Percentiles rank a stretch among this genome's conserved stretches.
Evolutionary conservation across 2,888 invertebrate genomes (phyloP).

Genomic region (Deilephila elpenor): DNA sequence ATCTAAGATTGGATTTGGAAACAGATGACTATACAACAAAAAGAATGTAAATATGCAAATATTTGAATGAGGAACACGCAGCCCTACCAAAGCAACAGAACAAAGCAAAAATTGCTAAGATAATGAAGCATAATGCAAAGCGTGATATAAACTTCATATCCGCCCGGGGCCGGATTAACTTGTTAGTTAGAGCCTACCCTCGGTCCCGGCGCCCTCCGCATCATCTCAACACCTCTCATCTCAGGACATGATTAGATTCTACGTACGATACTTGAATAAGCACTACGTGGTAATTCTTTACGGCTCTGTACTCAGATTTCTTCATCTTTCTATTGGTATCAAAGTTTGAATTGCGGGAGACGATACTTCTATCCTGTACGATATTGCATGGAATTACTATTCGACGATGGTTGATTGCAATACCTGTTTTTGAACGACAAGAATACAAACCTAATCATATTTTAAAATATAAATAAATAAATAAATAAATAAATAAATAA

Average conservation of each 20-base stretch:
- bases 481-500: no score
- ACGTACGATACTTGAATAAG: constrained; percentile 18
- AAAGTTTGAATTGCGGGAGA: no score
- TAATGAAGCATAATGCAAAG: constrained; percentile 81
- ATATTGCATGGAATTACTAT: no score
- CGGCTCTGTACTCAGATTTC: not conserved
- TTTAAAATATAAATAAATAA: no score
- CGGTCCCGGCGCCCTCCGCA: constrained; percentile 37
- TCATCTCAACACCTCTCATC: constrained; percentile 43
- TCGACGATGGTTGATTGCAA: no score
- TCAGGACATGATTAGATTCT: constrained; percentile 21
- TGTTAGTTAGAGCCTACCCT: constrained; percentile 64
- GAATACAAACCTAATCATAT: no score
- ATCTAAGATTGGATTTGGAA: not conserved
- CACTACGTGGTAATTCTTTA: not conserved
- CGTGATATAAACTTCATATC: constrained; percentile 79
- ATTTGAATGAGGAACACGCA: constrained; percentile 41
- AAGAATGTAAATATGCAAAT: not conserved
- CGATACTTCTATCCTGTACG: no score
- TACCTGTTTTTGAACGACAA: no score
- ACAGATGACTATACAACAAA: not conserved
- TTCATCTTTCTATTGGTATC: not conserved
- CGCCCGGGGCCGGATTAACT: constrained; percentile 78
- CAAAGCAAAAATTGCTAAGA: constrained; percentile 79
- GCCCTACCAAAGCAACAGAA: constrained; percentile 62